Conservation (phyloP, 2,113 vertebrate genomes). For the Chaetorhynchus papuensis region DNA sequence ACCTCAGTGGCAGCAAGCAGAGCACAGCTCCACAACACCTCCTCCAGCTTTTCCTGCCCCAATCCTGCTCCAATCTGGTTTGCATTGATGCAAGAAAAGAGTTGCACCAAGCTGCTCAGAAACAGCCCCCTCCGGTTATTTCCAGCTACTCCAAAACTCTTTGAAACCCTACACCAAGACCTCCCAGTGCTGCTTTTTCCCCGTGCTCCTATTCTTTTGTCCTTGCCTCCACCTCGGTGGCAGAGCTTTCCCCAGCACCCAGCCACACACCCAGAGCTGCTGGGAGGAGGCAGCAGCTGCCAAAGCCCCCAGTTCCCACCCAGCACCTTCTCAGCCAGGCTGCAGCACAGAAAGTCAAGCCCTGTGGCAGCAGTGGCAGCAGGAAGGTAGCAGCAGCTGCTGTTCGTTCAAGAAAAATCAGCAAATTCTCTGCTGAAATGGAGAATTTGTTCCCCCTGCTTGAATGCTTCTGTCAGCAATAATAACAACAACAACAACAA, state of each 20-base stretch:
- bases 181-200: background rate
- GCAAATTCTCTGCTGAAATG: background rate
- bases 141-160: background rate
- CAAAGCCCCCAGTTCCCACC: background rate
- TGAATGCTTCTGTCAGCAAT: background rate
- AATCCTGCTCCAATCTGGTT: background rate
- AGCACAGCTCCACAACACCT: background rate
- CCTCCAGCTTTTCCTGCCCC: background rate
- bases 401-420: background rate
- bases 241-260: conserved; percentile 36
- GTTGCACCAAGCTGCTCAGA: background rate
- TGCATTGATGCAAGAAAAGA: background rate
- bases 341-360: background rate
- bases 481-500: background rate
- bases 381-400: conserved; percentile 53
- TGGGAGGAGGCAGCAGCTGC: background rate
- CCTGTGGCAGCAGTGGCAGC: conserved; percentile 43
- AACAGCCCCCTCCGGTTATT: background rate
- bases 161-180: conserved; percentile 18
- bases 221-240: background rate
- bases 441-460: background rate
- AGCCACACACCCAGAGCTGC: conserved; percentile 9
- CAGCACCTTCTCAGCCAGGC: background rate
- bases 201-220: background rate
- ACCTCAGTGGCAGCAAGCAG: background rate